A percentile compares a stretch with the other conserved stretches of the same genome.
Evolutionary conservation across 2,113 vertebrate genomes (phyloP).

Genomic region (Lamprotornis superbus): DNA sequence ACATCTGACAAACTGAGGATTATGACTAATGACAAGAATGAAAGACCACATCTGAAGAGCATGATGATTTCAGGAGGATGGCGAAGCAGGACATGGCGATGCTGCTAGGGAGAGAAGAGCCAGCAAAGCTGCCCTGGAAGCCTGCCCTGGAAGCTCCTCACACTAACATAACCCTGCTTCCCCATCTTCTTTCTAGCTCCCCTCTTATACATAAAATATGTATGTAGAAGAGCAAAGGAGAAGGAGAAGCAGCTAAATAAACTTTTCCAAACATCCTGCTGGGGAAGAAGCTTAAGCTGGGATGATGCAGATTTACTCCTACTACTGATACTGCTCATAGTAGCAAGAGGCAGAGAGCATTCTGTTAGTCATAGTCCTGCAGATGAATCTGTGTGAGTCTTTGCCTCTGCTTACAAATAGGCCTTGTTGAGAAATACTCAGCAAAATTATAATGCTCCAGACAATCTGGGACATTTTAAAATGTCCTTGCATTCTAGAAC

Average conservation of each 20-base stretch:
- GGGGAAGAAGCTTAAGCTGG: slow-evolving; percentile 32
- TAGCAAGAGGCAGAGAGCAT: not conserved
- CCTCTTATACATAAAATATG: slow-evolving; percentile 22
- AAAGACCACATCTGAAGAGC: slow-evolving; percentile 61
- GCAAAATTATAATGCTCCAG: not conserved
- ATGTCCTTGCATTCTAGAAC: not conserved
- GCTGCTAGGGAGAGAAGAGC: slow-evolving; percentile 65
- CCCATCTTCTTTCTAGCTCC: slow-evolving; percentile 64
- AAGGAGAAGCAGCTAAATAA: slow-evolving; percentile 51
- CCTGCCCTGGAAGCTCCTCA: slow-evolving; percentile 54
- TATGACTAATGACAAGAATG: slow-evolving; percentile 53
- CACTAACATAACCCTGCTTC: slow-evolving; percentile 49
- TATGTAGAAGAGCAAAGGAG: slow-evolving; percentile 61
- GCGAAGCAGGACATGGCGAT: slow-evolving; percentile 44
- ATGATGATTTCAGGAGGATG: slow-evolving; percentile 58
- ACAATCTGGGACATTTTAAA: not conserved
- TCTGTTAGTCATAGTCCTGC: not conserved
- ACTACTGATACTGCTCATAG: not conserved
- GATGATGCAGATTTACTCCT: slow-evolving; percentile 9
- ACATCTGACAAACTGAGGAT: slow-evolving; percentile 63
- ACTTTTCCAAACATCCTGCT: slow-evolving; percentile 6
- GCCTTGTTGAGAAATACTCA: not conserved
- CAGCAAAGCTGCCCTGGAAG: slow-evolving; percentile 49
- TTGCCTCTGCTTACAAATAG: not conserved
- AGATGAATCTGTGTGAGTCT: not conserved